These are phyloP conservation scores for Madoqua kirkii DNA, from an alignment of 2,113 vertebrate species.

Conservation along the genomic window DNA sequence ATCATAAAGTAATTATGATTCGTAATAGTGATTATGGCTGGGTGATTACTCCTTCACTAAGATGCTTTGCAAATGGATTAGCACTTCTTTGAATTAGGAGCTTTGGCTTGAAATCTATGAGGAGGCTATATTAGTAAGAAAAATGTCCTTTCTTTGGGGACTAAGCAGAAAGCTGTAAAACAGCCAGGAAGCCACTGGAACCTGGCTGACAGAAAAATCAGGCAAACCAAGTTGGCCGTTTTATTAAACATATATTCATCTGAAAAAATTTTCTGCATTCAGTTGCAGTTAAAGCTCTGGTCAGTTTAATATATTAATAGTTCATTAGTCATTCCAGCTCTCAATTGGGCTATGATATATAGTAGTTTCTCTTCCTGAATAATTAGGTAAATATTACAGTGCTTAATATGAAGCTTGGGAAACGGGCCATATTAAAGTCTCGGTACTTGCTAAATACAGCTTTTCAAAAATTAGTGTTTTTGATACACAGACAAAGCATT, in stretches of 20 bases:
- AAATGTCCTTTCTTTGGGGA: slow-evolving; percentile 51
- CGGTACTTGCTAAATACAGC: neutral
- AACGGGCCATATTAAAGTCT: neutral
- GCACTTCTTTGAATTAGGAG: slow-evolving; percentile 64
- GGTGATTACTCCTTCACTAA: slow-evolving; percentile 55
- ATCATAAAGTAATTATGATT: slow-evolving; percentile 62
- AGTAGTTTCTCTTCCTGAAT: slow-evolving; percentile 10
- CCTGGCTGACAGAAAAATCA: slow-evolving; percentile 36
- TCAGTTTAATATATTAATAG: slow-evolving; percentile 6
- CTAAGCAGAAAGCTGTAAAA: slow-evolving; percentile 37
- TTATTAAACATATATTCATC: slow-evolving; percentile 42
- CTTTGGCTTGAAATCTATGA: slow-evolving; percentile 50
- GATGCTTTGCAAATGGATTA: slow-evolving; percentile 67
- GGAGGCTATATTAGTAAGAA: slow-evolving; percentile 45
- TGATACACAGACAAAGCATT: neutral
- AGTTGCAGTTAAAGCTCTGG: slow-evolving; percentile 27
- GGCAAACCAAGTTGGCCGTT: neutral
- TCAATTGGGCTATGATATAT: neutral
- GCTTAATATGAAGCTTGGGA: neutral
- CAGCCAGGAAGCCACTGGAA: slow-evolving; percentile 31
- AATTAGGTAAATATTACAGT: neutral
- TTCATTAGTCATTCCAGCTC: slow-evolving; percentile 3
- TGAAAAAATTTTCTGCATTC: slow-evolving; percentile 38
- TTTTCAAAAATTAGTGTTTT: slow-evolving; percentile 29
- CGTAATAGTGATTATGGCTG: slow-evolving; percentile 53